phyloP scores from a whole-genome alignment of 1,140 invertebrate genomes.

The Dendrolimus punctatus region DNA sequence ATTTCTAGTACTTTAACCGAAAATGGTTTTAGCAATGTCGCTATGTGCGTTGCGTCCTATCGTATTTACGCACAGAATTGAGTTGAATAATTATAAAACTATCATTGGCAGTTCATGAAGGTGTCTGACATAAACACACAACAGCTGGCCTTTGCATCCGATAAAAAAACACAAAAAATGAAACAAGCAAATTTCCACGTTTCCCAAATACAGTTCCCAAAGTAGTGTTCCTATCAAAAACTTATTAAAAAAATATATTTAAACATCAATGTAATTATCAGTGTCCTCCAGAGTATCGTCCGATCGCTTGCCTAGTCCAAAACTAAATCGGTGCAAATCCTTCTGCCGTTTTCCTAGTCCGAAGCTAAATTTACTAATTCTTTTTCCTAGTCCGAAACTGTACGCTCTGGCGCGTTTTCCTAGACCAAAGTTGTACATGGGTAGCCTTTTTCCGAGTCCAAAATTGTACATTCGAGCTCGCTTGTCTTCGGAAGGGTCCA shows the following conservation, averaged over 20 bases:
- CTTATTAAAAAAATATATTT: constrained; percentile 13
- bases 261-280: constrained; percentile 46
- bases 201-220: too few relatives aligned
- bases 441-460: constrained; percentile 54
- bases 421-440: constrained; percentile 57
- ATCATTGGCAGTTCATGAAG: too few relatives aligned
- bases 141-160: too few relatives aligned
- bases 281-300: constrained; percentile 32
- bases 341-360: constrained; percentile 54
- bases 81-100: too few relatives aligned
- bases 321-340: constrained; percentile 56
- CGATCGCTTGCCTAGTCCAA: constrained; percentile 59
- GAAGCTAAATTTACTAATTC: constrained; percentile 58
- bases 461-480: constrained; percentile 62
- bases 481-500: constrained; percentile 46
- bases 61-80: too few relatives aligned
- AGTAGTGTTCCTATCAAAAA: too few relatives aligned
- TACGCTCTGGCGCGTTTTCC: constrained; percentile 53
- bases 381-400: constrained; percentile 59
- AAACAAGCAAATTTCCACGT: too few relatives aligned
- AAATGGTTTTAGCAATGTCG: too few relatives aligned
- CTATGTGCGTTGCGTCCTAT: too few relatives aligned
- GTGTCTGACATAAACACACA: too few relatives aligned
- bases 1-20: too few relatives aligned
- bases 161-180: too few relatives aligned